Base-by-base conservation (phyloP, 1,140 invertebrate species). In the Pentalonia nigronervosa region DNA sequence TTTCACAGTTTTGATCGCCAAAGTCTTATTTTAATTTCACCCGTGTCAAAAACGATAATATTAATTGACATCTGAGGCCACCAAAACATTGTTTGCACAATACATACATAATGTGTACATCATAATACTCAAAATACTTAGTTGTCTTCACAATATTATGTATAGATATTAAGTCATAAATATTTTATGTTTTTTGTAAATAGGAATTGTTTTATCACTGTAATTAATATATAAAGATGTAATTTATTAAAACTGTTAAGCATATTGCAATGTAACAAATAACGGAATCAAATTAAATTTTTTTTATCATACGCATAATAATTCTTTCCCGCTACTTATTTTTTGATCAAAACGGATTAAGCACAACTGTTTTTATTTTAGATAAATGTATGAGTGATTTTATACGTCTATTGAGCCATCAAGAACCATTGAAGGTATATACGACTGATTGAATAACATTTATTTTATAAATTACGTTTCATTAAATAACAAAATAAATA, bases 1-100 rank as follows among this genome's bases (percentile, higher is more conserved):
- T 90, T 36, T 90, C 56, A 60, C 34, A 36, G 56, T 90, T 89
- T 89, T 50, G 45, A 89, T 89, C 87, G 87, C 48, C 87, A 89
- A 90, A 90, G 41, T 90, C 88, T 41, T 25, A 53, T 90, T 56
- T 60, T 30, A 90, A 90, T 90, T 60, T 90, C 89, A 90, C 89
- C 56, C 50, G 50, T 36, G 89, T 88, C 86, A 34, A 8, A 88
- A 50, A 88, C 86, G 34, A 48, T 88, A 48, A 17, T 88, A 34
- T 88, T 88, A 88, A 88, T 88, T 48, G 86, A 50, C 84, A 48
- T 20, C 11, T 30, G 30, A 87, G 45, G 25, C 25, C 30, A n/a
- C 86, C 47, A 25, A 88, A 20, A 17, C n/a, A 88, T 76, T 76
- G 3, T 76, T 76, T 76, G 14, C 4, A 67, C 30, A n/a, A n/a